phyloP scores from a whole-genome alignment of 2,888 invertebrate species.

The Erebia palarica region DNA sequence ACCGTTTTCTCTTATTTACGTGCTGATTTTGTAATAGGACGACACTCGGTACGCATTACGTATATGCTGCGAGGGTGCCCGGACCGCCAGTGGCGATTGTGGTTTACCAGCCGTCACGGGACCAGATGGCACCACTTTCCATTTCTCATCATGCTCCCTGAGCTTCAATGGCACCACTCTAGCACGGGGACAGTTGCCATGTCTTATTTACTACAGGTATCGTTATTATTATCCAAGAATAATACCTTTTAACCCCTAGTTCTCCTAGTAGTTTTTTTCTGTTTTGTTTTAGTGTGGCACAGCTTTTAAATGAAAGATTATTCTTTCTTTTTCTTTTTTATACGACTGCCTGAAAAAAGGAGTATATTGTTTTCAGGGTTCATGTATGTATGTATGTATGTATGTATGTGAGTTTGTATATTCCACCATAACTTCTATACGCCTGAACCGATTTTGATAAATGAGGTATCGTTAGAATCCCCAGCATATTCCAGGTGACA shows the following conservation, averaged over 20 bases:
- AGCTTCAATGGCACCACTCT: conserved; percentile 98
- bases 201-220: conserved; percentile 93
- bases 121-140: conserved; percentile 95
- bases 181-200: conserved; percentile 96
- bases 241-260: not conserved
- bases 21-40: conserved; percentile 79
- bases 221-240: not conserved
- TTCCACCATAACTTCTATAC: too few relatives aligned
- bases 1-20: not conserved
- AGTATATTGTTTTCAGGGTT: too few relatives aligned
- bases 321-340: too few relatives aligned
- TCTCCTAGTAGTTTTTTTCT: too few relatives aligned
- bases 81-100: conserved; percentile 97
- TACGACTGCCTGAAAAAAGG: too few relatives aligned
- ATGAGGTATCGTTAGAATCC: too few relatives aligned
- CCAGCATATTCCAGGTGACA: too few relatives aligned
- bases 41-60: conserved; percentile 94
- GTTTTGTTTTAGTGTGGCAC: too few relatives aligned
- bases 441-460: too few relatives aligned
- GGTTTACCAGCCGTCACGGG: conserved; percentile 94
- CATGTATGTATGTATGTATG: too few relatives aligned
- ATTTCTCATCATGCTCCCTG: conserved; percentile 94
- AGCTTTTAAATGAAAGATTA: too few relatives aligned
- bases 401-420: too few relatives aligned
- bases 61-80: conserved; percentile 93